Base-by-base conservation (phyloP, 2,888 invertebrate species). In the Choristoneura rosaceana region DNA sequence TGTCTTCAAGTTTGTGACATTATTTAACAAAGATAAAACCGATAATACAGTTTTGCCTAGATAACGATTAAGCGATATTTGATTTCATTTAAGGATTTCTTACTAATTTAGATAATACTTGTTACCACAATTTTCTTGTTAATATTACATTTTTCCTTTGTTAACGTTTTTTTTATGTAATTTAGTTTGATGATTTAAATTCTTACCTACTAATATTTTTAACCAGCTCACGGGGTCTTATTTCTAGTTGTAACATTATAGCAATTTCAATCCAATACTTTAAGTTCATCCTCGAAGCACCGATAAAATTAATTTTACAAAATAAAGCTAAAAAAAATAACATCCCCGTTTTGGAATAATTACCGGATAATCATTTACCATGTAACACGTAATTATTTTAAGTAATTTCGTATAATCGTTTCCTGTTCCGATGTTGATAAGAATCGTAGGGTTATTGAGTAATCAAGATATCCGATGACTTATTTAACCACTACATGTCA, bases 21-120 rank as follows among this genome's bases (percentile, higher is more conserved):
- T 73, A 62, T 71, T 62, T 63, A 34, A 63, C 47, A 14, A 68
- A 63, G 50, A 64, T 73, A 68, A 73, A 10, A 43, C 10, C 33
- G 50, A 62, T 67, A 63, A 38, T 67, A 14, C 15, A 12, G 25
- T 41, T 58, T 50, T 66, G 14, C 50, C 41, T 50, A 50, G 68
- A 68, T 71, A 71, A 71, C 65, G 50, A 63, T 55, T 66, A 65
- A 34, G 45, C 10, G n/a, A 61, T 50, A 61, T 34, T 33, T 34
- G 38, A 59, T 5, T 50, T 64, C n/a, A 34, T 62, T 52, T 34
- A 33, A 25, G 12, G 25, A 47, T 34, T 52, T 65, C 10, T 45
- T 41, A 33, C n/a, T 71, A 62, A 62, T 58, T 62, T 14, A 38
- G 67, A n/a, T 67, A 52, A 62, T 34, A 47, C 50, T 63, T 45